A percentile compares a stretch with the other conserved stretches of the same genome.
Conservation (phyloP, 2,888 invertebrate genomes). For the Zhuqinia jingwanae region DNA sequence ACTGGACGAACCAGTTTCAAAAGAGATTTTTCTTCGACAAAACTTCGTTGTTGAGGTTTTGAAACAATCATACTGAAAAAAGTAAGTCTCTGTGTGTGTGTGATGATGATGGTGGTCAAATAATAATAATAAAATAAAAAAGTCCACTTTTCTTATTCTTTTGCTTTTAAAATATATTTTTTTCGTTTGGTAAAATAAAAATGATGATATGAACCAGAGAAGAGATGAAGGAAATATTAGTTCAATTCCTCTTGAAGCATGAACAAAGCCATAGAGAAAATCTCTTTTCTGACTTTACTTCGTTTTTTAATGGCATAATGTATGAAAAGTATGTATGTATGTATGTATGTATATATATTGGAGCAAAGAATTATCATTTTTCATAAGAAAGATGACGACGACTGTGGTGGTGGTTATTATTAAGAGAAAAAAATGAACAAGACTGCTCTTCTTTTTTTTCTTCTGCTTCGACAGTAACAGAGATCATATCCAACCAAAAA, state of each 20-base stretch:
- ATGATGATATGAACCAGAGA: constrained; percentile 15
- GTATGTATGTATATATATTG: constrained; percentile 6
- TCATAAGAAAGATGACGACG: constrained; percentile 31
- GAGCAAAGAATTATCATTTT: constrained; percentile 55
- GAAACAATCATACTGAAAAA: constrained; percentile 64
- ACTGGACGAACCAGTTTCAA: constrained; percentile 79
- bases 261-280: constrained; percentile 17
- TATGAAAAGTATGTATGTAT: neutral
- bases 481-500: constrained; percentile 44
- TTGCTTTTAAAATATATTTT: constrained; percentile 35
- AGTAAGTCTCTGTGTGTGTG: constrained; percentile 3
- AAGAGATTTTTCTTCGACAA: constrained; percentile 68
- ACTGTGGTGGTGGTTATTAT: constrained; percentile 30
- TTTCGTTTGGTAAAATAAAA: constrained; percentile 8
- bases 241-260: constrained; percentile 57
- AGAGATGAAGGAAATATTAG: constrained; percentile 70
- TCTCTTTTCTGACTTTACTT: neutral
- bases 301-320: constrained; percentile 1
- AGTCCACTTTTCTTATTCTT: constrained; percentile 35
- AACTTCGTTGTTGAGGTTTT: constrained; percentile 62
- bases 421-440: constrained; percentile 15
- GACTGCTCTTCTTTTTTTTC: constrained; percentile 37
- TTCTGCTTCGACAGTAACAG: constrained; percentile 3
- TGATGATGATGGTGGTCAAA: constrained; percentile 62
- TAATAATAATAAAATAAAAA: constrained; percentile 65